These are phyloP conservation scores for Temnothorax longispinosus DNA, from an alignment of 1,140 invertebrate species.

Conservation along the genomic window DNA sequence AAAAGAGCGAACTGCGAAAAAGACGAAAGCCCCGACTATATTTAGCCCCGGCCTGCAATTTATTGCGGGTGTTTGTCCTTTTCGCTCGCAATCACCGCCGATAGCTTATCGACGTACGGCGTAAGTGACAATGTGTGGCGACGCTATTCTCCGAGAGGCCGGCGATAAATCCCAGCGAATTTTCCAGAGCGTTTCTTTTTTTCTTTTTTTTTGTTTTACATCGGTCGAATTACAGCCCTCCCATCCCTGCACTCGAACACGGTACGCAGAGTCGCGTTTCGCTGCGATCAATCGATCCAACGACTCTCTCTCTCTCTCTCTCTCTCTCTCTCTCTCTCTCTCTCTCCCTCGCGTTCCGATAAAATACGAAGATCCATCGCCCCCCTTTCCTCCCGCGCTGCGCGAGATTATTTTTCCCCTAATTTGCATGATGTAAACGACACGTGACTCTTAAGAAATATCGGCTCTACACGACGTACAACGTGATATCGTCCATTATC, in stretches of 20 bases:
- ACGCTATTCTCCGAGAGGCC: slow-evolving; percentile 23
- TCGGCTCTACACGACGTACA: not conserved
- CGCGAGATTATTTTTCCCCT: not conserved
- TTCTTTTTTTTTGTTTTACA: not conserved
- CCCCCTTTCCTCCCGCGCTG: not conserved
- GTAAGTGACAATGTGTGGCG: slow-evolving; percentile 39
- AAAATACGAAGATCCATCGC: not conserved
- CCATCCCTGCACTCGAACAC: not conserved
- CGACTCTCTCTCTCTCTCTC: too few relatives aligned
- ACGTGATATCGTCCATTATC: not conserved
- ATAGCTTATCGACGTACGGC: slow-evolving; percentile 60
- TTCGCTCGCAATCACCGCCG: slow-evolving; percentile 23
- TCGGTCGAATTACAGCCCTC: not conserved
- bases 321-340: too few relatives aligned
- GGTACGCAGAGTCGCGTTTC: not conserved
- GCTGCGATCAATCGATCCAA: not conserved
- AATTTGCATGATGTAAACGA: not conserved
- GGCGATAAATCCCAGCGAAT: slow-evolving; percentile 54
- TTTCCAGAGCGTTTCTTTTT: not conserved
- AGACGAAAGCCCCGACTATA: not conserved
- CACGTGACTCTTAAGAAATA: not conserved
- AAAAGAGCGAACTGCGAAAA: slow-evolving; percentile 7
- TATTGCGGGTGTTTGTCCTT: not conserved
- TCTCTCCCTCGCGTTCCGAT: not conserved
- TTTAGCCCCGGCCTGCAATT: not conserved